These are phyloP conservation scores for Melanocharis versteri DNA, from an alignment of 2,113 vertebrate genomes.

Conservation along the genomic window DNA sequence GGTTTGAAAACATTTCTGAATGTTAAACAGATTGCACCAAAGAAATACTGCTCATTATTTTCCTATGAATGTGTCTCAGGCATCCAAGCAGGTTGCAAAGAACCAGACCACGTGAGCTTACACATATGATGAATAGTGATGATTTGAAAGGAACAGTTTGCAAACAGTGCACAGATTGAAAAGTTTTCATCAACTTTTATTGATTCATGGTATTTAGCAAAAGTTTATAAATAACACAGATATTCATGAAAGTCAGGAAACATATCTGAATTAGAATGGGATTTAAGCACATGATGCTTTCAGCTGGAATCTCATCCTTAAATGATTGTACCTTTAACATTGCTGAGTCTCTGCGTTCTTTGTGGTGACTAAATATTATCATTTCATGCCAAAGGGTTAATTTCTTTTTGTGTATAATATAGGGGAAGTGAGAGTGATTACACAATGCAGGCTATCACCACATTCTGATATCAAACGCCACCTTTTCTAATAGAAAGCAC, in stretches of 20 bases:
- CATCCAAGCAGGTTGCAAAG: neutral
- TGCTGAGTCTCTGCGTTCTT: neutral
- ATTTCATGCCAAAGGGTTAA: neutral
- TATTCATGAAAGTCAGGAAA: neutral
- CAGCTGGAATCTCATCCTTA: neutral
- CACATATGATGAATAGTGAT: slow-evolving; percentile 31
- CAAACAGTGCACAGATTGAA: slow-evolving; percentile 48
- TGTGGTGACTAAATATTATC: neutral
- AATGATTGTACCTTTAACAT: neutral
- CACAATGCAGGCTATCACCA: neutral
- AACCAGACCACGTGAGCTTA: slow-evolving; percentile 1
- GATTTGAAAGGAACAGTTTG: slow-evolving; percentile 40
- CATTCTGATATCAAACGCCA: neutral
- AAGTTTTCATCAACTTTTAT: neutral
- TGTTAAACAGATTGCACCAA: slow-evolving; percentile 20
- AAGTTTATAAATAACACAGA: slow-evolving; percentile 23
- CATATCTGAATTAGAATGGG: neutral
- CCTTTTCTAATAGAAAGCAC: neutral
- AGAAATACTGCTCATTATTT: slow-evolving; percentile 25
- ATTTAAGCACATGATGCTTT: neutral
- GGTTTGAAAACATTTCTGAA: neutral
- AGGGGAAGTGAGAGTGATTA: neutral
- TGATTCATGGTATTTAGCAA: neutral
- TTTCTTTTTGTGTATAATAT: neutral
- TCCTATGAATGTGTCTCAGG: neutral